These are phyloP conservation scores for Alectura lathami DNA, from an alignment of 2,113 vertebrate species.

Conservation along the genomic window DNA sequence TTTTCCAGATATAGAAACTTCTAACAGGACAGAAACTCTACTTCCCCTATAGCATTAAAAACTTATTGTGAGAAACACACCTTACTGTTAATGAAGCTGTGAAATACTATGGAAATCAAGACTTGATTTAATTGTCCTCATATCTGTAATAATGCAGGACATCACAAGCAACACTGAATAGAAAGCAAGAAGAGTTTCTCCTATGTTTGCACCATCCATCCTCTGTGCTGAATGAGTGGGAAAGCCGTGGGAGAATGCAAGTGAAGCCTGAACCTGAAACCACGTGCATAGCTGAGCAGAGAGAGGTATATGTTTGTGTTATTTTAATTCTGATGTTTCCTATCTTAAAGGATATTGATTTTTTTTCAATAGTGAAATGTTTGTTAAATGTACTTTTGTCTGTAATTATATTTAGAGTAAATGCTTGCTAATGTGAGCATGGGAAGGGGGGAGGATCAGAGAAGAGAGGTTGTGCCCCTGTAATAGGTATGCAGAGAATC, in stretches of 20 bases:
- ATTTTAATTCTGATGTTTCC: not conserved
- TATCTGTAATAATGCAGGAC: not conserved
- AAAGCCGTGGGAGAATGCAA: fast-evolving
- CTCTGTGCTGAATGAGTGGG: not conserved
- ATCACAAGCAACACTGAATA: not conserved
- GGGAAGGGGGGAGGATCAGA: fast-evolving
- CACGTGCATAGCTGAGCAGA: fast-evolving
- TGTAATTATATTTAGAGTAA: not conserved
- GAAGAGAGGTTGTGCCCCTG: not conserved
- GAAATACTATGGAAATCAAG: not conserved
- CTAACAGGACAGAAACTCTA: not conserved
- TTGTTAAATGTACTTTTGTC: not conserved
- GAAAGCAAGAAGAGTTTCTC: not conserved
- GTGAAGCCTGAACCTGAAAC: not conserved
- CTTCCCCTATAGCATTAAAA: not conserved
- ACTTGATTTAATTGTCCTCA: not conserved
- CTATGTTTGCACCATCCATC: fast-evolving
- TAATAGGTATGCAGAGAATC: not conserved
- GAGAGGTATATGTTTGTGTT: not conserved
- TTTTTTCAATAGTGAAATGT: not conserved
- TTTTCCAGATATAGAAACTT: fast-evolving
- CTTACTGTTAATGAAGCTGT: not conserved
- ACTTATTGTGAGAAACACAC: fast-evolving
- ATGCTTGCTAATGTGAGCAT: not conserved
- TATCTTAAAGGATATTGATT: not conserved